These are phyloP conservation scores for Acanthacorydalis orientalis DNA, from an alignment of 2,888 invertebrate genomes.

Conservation along the genomic window DNA sequence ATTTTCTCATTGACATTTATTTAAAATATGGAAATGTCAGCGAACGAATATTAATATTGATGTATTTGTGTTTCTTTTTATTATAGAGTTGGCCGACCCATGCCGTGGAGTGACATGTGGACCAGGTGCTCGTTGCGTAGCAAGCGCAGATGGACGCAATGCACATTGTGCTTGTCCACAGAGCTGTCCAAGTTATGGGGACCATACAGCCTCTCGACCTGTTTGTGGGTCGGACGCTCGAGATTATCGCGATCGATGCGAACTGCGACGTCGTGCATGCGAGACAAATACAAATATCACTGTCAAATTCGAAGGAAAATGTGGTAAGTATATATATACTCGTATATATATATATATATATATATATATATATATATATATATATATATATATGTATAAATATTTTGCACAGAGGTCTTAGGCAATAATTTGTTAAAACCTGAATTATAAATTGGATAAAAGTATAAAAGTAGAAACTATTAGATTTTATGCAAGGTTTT, in stretches of 20 bases:
- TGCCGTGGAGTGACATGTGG: conserved; percentile 51
- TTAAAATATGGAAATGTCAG: too few species aligned
- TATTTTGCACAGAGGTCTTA: too few species aligned
- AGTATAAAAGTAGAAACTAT: too few species aligned
- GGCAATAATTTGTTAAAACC: too few species aligned
- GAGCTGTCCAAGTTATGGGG: conserved; percentile 67
- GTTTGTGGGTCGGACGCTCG: conserved; percentile 72
- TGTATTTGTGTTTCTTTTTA: too few species aligned
- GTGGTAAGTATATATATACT: conserved; percentile 44
- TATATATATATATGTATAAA: too few species aligned
- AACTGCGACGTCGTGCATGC: conserved; percentile 67
- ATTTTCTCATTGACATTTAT: too few species aligned
- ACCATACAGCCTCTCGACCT: conserved; percentile 60
- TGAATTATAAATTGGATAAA: too few species aligned
- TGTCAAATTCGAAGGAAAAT: conserved; percentile 70
- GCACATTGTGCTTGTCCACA: conserved; percentile 64
- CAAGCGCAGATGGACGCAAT: conserved; percentile 48
- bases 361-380: too few species aligned
- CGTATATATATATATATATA: too few species aligned
- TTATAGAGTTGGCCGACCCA: conserved; percentile 51
- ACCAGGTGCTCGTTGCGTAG: conserved; percentile 49
- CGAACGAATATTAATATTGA: too few species aligned
- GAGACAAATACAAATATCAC: conserved; percentile 54
- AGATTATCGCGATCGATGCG: conserved; percentile 75
- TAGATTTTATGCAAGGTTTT: too few species aligned